These are phyloP conservation scores for Cryptoleucopteryx plumbea DNA, from an alignment of 2,113 vertebrate genomes.

Conservation along the genomic window DNA sequence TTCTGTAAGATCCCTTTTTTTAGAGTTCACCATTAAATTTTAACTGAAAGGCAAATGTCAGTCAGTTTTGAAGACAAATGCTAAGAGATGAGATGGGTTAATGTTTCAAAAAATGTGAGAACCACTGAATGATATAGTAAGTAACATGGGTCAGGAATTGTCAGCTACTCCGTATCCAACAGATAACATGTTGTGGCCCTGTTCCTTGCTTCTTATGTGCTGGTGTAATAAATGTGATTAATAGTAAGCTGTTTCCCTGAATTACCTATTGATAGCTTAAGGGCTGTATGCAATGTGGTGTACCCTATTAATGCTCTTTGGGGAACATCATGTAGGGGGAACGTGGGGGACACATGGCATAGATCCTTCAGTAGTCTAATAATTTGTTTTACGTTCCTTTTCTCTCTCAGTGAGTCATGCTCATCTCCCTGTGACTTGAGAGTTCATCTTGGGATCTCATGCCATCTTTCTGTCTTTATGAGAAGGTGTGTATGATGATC, in stretches of 20 bases:
- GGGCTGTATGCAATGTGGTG: neutral
- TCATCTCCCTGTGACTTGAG: slow-evolving; percentile 47
- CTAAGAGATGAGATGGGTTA: neutral
- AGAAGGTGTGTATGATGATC: slow-evolving; percentile 76
- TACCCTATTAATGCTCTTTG: neutral
- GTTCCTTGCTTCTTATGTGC: neutral
- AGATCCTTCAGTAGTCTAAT: neutral
- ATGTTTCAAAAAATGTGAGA: accelerated
- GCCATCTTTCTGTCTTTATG: slow-evolving; percentile 69
- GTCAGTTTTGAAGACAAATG: neutral
- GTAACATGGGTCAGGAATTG: neutral
- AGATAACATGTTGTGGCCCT: neutral
- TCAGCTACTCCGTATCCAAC: neutral
- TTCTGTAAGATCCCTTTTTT: neutral
- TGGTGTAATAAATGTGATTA: neutral
- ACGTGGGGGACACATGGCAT: neutral
- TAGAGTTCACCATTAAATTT: neutral
- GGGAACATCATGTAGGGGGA: neutral
- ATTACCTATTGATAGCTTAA: neutral
- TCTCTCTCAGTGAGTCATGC: slow-evolving; percentile 10
- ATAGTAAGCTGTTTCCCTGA: neutral
- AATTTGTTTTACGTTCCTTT: neutral
- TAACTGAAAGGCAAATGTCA: neutral
- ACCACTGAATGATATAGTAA: neutral
- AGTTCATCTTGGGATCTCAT: slow-evolving; percentile 63